phyloP scores from a whole-genome alignment of 2,797 vertebrate genomes.

The Thalassophryne amazonica region DNA sequence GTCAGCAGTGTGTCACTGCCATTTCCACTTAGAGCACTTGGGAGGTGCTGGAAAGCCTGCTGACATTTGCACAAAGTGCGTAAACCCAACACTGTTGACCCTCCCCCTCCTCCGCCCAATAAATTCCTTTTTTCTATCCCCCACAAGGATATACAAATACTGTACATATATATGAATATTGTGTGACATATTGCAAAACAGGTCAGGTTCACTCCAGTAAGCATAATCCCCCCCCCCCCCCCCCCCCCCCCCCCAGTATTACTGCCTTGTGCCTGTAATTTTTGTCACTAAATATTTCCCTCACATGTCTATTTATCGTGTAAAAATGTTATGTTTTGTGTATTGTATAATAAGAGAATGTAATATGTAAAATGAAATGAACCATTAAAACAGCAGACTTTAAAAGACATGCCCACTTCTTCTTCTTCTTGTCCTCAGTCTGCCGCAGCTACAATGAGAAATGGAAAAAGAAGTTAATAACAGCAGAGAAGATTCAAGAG shows the following conservation, averaged over 20 bases:
- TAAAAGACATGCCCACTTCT: slow-evolving; percentile 32
- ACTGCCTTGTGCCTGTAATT: not conserved
- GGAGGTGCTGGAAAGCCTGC: slow-evolving; percentile 73
- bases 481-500: slow-evolving; percentile 52
- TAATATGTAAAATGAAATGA: slow-evolving; percentile 33
- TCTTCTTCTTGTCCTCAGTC: slow-evolving; percentile 17
- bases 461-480: slow-evolving; percentile 71
- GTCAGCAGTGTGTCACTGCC: slow-evolving; percentile 73
- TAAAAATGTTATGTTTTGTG: slow-evolving; percentile 3
- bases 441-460: slow-evolving; percentile 15
- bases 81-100: slow-evolving; percentile 38
- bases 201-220: not conserved
- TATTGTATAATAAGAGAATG: too few relatives aligned
- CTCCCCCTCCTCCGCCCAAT: not conserved
- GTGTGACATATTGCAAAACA: not conserved
- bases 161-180: not conserved
- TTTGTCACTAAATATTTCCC: slow-evolving; percentile 5
- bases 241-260: not conserved
- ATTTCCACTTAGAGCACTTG: slow-evolving; percentile 73
- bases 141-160: not conserved
- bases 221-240: not conserved
- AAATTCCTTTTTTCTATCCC: not conserved
- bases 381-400: slow-evolving; percentile 23
- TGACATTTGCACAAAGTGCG: slow-evolving; percentile 77
- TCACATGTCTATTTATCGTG: slow-evolving; percentile 10